Conservation (phyloP, 1,140 invertebrate genomes). For the Drosophila willistoni region DNA sequence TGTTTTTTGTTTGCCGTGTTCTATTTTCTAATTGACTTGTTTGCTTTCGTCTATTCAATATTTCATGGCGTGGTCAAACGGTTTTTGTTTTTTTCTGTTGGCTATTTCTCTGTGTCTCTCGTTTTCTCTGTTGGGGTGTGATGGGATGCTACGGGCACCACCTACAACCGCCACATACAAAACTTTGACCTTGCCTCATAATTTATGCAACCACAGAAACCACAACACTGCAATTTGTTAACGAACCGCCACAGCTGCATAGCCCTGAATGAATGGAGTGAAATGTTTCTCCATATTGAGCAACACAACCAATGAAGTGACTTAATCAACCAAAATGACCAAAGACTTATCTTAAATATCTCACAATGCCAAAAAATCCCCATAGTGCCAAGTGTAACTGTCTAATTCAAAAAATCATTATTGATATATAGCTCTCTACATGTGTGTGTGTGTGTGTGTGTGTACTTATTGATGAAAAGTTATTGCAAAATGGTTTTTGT, state of each 20-base stretch:
- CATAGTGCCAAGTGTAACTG: not conserved
- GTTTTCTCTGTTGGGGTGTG: not conserved
- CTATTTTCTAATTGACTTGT: constrained; percentile 35
- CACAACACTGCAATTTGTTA: constrained; percentile 58
- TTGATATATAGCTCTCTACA: no score
- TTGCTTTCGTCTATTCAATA: constrained; percentile 34
- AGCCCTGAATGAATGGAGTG: constrained; percentile 19
- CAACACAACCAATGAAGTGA: not conserved
- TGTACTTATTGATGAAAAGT: not conserved
- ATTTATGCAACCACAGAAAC: constrained; percentile 51
- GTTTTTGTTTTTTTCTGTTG: not conserved
- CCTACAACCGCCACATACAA: not conserved
- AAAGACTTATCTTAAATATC: not conserved
- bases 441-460: no score
- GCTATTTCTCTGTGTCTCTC: constrained; percentile 11
- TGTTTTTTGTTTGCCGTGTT: constrained; percentile 1
- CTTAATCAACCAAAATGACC: constrained; percentile 5
- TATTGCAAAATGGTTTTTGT: not conserved
- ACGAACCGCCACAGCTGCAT: constrained; percentile 21
- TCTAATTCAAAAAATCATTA: no score
- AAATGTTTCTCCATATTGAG: not conserved
- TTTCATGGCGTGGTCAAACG: constrained; percentile 43
- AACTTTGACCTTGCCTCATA: constrained; percentile 38
- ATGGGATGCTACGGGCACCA: no score
- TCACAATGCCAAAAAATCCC: no score